phyloP scores from a whole-genome alignment of 1,140 invertebrate species.

The Lycorma delicatula region DNA sequence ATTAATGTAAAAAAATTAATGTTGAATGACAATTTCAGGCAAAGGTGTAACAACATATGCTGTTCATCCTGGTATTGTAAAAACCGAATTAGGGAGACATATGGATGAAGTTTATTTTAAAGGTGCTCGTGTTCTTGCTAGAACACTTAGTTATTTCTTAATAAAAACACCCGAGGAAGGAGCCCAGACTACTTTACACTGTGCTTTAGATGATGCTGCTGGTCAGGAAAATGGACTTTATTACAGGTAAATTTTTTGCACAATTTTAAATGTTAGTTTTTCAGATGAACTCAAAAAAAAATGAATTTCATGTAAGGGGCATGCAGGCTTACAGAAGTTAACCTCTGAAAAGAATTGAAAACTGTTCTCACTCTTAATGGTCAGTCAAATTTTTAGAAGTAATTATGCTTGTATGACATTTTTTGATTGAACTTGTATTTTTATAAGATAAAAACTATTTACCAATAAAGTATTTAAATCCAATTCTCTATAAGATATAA shows the following conservation, averaged over 20 bases:
- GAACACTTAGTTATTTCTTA: conserved; percentile 35
- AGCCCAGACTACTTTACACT: conserved; percentile 71
- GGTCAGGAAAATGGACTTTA: conserved; percentile 53
- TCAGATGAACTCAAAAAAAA: not conserved
- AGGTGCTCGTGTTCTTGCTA: conserved; percentile 33
- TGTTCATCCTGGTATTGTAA: conserved; percentile 62
- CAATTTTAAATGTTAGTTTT: not conserved
- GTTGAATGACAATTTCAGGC: conserved; percentile 18
- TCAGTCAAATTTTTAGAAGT: too few species aligned
- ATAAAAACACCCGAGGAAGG: conserved; percentile 57
- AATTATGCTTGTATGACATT: too few species aligned
- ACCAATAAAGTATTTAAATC: too few species aligned
- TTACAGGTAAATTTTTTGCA: conserved; percentile 44
- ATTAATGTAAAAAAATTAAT: too few species aligned
- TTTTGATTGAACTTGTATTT: too few species aligned
- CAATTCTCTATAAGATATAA: too few species aligned
- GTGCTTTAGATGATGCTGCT: conserved; percentile 59
- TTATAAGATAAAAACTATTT: too few species aligned
- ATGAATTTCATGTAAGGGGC: not conserved
- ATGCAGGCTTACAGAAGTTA: not conserved
- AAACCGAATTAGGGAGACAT: conserved; percentile 65
- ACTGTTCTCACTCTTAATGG: not conserved
- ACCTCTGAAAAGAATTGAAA: not conserved
- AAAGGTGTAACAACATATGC: conserved; percentile 54
- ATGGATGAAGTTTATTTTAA: conserved; percentile 43